Evolutionary conservation across 2,113 vertebrate genomes (phyloP).

Genomic region (Halcyon senegalensis): DNA sequence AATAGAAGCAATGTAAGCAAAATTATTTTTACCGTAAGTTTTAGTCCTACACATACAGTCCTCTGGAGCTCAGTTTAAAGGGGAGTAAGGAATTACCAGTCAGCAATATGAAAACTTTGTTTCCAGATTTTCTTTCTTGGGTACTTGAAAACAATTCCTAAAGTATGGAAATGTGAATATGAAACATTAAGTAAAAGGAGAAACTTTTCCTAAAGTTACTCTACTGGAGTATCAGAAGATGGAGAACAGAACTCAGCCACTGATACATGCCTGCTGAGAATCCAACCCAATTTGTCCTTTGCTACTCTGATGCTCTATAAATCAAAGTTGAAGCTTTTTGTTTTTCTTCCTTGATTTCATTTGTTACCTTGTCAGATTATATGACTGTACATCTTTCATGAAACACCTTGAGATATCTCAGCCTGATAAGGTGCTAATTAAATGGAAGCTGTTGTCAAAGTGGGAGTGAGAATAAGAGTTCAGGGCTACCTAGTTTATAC

Average conservation of each 20-base stretch:
- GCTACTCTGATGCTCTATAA: background rate
- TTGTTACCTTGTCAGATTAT: conserved; percentile 27
- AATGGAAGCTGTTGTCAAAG: conserved; percentile 27
- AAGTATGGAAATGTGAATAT: background rate
- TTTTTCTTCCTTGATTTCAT: conserved; percentile 5
- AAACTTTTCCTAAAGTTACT: background rate
- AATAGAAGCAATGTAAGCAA: background rate
- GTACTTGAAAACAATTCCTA: background rate
- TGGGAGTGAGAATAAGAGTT: conserved; percentile 10
- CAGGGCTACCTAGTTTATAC: background rate
- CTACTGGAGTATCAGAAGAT: background rate
- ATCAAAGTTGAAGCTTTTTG: background rate
- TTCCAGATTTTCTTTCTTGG: background rate
- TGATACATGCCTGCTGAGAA: background rate
- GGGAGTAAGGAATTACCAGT: background rate
- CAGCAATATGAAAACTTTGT: background rate
- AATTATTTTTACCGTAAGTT: background rate
- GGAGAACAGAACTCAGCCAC: background rate
- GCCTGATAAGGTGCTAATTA: conserved; percentile 57
- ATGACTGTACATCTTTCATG: background rate
- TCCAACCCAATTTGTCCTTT: background rate
- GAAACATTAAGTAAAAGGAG: background rate
- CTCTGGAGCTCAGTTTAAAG: background rate
- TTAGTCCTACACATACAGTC: background rate
- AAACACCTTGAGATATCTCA: conserved; percentile 20